phyloP scores from a whole-genome alignment of 2,113 vertebrate genomes.

The Myanophis thanlyinensis region DNA sequence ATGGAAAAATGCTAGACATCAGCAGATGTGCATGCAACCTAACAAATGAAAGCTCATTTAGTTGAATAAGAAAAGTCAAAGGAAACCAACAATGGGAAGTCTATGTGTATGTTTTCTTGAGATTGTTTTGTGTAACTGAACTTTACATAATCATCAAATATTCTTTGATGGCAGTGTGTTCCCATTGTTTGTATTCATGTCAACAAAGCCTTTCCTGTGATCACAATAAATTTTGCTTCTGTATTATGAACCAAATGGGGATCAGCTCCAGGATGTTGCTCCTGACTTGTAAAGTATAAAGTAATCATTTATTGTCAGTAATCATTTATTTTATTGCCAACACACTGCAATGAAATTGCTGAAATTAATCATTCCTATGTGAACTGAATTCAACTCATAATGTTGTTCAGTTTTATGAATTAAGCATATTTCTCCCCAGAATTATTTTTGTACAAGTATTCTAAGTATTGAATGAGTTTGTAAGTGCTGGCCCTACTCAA shows the following conservation, averaged over 20 bases:
- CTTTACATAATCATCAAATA: neutral
- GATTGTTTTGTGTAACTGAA: neutral
- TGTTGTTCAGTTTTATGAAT: neutral
- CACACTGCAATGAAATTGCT: neutral
- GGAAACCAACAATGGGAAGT: slow-evolving; percentile 6
- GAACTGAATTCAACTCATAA: neutral
- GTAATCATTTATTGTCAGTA: neutral
- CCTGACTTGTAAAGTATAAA: accelerated
- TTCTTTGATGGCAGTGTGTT: neutral
- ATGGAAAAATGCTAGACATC: slow-evolving; percentile 28
- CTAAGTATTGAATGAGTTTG: neutral
- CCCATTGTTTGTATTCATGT: neutral
- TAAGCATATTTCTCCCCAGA: neutral
- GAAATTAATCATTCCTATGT: neutral
- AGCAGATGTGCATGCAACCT: slow-evolving; percentile 28
- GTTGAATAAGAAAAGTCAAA: slow-evolving; percentile 12
- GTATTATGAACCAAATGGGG: neutral
- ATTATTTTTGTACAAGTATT: neutral
- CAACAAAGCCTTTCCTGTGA: neutral
- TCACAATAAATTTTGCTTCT: neutral
- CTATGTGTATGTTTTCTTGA: slow-evolving; percentile 7
- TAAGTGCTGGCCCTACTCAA: neutral
- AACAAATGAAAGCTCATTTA: slow-evolving; percentile 1
- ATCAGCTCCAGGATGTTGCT: neutral
- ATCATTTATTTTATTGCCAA: slow-evolving; percentile 10